phyloP scores from a whole-genome alignment of 2,797 vertebrate genomes.

The Sebastes alutus region DNA sequence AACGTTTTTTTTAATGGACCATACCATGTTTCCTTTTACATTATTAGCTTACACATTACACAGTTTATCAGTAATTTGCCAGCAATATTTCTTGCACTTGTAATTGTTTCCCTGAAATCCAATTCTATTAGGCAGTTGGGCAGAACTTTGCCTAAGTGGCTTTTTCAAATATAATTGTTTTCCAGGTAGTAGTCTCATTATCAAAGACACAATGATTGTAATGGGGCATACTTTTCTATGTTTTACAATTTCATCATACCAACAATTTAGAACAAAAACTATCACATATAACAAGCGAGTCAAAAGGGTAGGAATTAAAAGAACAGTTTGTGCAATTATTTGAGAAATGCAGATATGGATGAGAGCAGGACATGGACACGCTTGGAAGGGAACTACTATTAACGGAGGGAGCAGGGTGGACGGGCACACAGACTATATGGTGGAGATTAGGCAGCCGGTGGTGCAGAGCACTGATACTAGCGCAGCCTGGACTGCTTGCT shows the following conservation, averaged over 20 bases:
- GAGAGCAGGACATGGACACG: background rate
- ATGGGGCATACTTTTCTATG: constrained; percentile 1
- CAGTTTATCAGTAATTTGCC: constrained; percentile 49
- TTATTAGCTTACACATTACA: constrained; percentile 34
- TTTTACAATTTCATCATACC: constrained; percentile 8
- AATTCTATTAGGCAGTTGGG: constrained; percentile 35
- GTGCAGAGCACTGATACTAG: constrained; percentile 54
- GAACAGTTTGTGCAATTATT: background rate
- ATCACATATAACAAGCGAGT: constrained; percentile 5
- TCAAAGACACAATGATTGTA: constrained; percentile 32
- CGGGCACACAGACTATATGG: constrained; percentile 27
- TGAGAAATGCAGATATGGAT: background rate
- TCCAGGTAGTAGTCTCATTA: constrained; percentile 42
- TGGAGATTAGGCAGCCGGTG: constrained; percentile 49
- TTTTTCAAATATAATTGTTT: constrained; percentile 55
- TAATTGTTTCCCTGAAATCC: constrained; percentile 49
- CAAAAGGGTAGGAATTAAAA: background rate
- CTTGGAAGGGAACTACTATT: constrained; percentile 34
- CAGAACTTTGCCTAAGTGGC: constrained; percentile 30
- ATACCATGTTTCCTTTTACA: constrained; percentile 20
- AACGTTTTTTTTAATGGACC: background rate
- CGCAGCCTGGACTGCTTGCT: constrained; percentile 44
- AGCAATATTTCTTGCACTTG: constrained; percentile 26
- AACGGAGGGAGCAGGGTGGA: constrained; percentile 7
- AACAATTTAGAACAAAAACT: background rate